Conservation (phyloP, 1,140 invertebrate genomes). For the Drosophila biarmipes region DNA sequence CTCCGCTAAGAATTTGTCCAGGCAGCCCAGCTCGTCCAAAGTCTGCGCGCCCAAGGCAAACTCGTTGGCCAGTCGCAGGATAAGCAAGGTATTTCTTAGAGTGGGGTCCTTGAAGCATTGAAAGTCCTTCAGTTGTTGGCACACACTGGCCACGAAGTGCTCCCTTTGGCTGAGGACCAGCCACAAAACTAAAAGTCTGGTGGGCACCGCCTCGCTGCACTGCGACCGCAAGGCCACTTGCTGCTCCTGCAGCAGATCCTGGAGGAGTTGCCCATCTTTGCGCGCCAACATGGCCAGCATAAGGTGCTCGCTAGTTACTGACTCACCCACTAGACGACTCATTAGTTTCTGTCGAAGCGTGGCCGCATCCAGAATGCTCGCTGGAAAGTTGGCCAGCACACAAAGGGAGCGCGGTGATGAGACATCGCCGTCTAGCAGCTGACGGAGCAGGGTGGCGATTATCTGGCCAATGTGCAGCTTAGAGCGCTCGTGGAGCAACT, state of each 20-base stretch:
- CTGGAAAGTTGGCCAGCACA: slow-evolving; percentile 66
- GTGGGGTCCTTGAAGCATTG: slow-evolving; percentile 47
- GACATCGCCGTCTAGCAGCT: slow-evolving; percentile 49
- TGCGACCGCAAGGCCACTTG: slow-evolving; percentile 13
- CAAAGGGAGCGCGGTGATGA: slow-evolving; percentile 48
- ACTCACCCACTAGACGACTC: slow-evolving; percentile 23
- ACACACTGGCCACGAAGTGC: slow-evolving; percentile 67
- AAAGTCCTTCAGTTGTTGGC: slow-evolving; percentile 58
- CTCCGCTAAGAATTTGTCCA: slow-evolving; percentile 39
- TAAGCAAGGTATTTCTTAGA: slow-evolving; percentile 66
- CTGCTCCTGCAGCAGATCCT: slow-evolving; percentile 25
- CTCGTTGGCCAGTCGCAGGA: slow-evolving; percentile 70
- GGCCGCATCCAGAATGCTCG: slow-evolving; percentile 37
- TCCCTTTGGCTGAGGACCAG: slow-evolving; percentile 35
- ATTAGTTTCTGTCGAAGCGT: slow-evolving; percentile 43
- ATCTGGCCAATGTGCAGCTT: slow-evolving; percentile 59
- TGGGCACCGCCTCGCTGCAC: slow-evolving; percentile 20
- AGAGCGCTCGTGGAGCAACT: slow-evolving; percentile 28
- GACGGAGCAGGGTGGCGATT: slow-evolving; percentile 32
- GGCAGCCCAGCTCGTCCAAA: slow-evolving; percentile 59
- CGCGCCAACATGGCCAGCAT: slow-evolving; percentile 58
- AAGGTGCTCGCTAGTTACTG: slow-evolving; percentile 31
- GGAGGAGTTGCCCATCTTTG: slow-evolving; percentile 33
- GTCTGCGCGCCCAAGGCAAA: slow-evolving; percentile 58
- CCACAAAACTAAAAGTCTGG: slow-evolving; percentile 56